These are phyloP conservation scores for Lampropteryx suffumata DNA, from an alignment of 2,888 invertebrate genomes.

Conservation along the genomic window DNA sequence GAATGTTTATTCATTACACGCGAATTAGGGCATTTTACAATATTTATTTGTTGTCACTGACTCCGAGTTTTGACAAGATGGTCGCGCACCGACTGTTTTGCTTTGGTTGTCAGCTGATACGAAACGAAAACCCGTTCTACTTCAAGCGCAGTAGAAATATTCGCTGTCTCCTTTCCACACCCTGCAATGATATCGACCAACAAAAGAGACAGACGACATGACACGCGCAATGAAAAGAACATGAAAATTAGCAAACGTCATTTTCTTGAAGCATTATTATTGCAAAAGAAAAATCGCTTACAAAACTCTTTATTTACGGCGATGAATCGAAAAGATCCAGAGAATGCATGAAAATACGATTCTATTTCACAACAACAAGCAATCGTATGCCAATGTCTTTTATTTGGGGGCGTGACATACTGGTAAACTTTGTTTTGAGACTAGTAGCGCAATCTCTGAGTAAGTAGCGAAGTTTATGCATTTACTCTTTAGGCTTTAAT, in stretches of 20 bases:
- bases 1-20: constrained; percentile 73
- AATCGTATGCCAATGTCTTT: constrained; percentile 55
- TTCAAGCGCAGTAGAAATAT: constrained; percentile 52
- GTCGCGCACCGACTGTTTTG: constrained; percentile 84
- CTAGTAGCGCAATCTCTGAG: constrained; percentile 59
- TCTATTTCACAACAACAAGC: constrained; percentile 74
- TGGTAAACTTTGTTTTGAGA: constrained; percentile 45
- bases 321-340: constrained; percentile 70
- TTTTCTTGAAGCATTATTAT: constrained; percentile 73
- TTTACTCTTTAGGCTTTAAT: constrained; percentile 38
- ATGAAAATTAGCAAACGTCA: constrained; percentile 68
- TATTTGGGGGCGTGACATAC: constrained; percentile 72
- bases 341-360: constrained; percentile 48
- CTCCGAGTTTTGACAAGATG: constrained; percentile 82
- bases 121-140: constrained; percentile 72
- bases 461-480: constrained; percentile 27
- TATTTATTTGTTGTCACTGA: constrained; percentile 81
- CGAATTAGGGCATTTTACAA: constrained; percentile 80
- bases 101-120: constrained; percentile 84
- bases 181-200: background rate
- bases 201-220: constrained; percentile 53
- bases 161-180: constrained; percentile 48
- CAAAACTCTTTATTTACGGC: constrained; percentile 50
- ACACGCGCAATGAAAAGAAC: constrained; percentile 55
- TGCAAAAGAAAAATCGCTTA: constrained; percentile 64